Base-by-base conservation (phyloP, 2,888 invertebrate species). In the Ornithoptera alexandrae region DNA sequence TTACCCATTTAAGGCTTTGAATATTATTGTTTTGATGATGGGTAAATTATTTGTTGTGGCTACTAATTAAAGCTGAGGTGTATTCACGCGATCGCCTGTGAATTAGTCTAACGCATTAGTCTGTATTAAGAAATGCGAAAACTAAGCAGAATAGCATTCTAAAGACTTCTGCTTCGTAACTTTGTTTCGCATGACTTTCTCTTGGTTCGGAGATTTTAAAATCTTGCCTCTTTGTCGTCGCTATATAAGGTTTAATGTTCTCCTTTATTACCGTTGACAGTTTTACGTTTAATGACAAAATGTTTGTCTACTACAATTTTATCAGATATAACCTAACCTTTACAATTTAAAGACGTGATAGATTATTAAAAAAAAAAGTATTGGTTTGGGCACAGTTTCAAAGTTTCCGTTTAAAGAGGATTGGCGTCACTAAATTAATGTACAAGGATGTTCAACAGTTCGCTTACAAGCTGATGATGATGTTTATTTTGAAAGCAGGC, bases 81-180 rank as follows among this genome's bases (percentile, higher is more conserved):
- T 46, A 30, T 30, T 15, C 46, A 46, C 85, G 85, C 85, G 75
- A 66, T 57, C 74, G 78, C 82, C 78, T 73, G 24, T 81, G 63
- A 68, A 71, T 77, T 81, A 72, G 71, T 72, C 73, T 74, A 67
- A 76, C 77, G 78, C 83, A 84, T 88, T 87, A 87, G 81, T 79
- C 86, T 84, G 87, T 92, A 91, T 92, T 92, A 91, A 92, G 91
- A 89, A 92, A 92, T 89, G 88, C 85, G 90, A 90, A 90, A 91
- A 89, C 89, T 91, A 88, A 91, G 89, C 89, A 87, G 82, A 89
- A 91, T 87, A 82, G 78, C 81, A 83, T 90, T 86, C 87, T 90
- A 90, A 92, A 90, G 89, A 91, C 87, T 87, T 86, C 78, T 87
- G 85, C 85, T 83, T 81, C 80, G 84, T 81, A 89, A 90, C 87